A percentile compares a stretch with the other conserved stretches of the same genome.
phyloP scores from a whole-genome alignment of 2,888 invertebrate species.

The Nasonia oneida region DNA sequence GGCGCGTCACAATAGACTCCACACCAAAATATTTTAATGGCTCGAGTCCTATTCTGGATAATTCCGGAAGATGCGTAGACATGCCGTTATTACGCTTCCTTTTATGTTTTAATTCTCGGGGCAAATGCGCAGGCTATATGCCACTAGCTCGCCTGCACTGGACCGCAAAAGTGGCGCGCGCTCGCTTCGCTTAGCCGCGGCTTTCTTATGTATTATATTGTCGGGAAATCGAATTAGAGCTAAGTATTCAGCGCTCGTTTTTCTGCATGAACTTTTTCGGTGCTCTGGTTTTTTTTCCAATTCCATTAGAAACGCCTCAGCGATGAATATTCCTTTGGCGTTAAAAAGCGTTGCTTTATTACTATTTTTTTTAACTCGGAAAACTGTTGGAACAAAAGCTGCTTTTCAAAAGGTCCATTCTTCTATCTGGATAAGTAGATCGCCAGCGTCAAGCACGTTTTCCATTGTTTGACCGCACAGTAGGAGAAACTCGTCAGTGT shows the following conservation, averaged over 20 bases:
- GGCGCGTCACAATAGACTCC: slow-evolving; percentile 23
- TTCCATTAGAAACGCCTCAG: slow-evolving; percentile 27
- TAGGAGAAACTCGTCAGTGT: not conserved
- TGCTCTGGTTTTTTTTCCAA: slow-evolving; percentile 22
- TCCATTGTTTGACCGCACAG: not conserved
- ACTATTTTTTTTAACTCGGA: not conserved
- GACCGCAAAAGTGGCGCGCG: slow-evolving; percentile 55
- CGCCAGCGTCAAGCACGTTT: not conserved
- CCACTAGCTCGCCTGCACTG: not conserved
- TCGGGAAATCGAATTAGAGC: slow-evolving; percentile 37
- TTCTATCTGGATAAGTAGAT: not conserved
- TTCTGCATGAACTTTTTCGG: slow-evolving; percentile 18
- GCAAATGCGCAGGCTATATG: not conserved
- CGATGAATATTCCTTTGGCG: slow-evolving; percentile 5
- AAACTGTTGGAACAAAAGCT: not conserved
- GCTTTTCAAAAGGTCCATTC: too few relatives aligned
- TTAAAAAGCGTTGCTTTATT: not conserved
- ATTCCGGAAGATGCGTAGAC: slow-evolving; percentile 51
- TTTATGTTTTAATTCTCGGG: slow-evolving; percentile 51
- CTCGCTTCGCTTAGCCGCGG: not conserved
- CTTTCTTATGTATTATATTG: slow-evolving; percentile 14
- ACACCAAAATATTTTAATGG: slow-evolving; percentile 31
- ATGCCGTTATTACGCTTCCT: slow-evolving; percentile 47
- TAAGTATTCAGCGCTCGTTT: slow-evolving; percentile 23
- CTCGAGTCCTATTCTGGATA: slow-evolving; percentile 36